phyloP scores from a whole-genome alignment of 1,140 invertebrate species.

The Xylocopa sonorina region DNA sequence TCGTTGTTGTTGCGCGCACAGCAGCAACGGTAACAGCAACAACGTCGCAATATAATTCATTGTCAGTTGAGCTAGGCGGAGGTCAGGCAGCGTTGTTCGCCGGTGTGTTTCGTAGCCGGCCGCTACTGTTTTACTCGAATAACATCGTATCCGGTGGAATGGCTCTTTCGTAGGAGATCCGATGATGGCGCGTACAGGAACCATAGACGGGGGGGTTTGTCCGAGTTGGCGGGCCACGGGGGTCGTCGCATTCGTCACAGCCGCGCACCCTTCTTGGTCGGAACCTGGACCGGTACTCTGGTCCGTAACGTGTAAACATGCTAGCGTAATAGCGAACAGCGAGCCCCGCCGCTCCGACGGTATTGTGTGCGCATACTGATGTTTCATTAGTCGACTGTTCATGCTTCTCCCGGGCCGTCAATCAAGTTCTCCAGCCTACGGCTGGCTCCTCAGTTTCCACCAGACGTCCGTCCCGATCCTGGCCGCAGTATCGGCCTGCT shows the following conservation, averaged over 20 bases:
- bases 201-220: no score
- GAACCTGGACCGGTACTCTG: slow-evolving; percentile 4
- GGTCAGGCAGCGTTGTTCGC: slow-evolving; percentile 17
- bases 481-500: slow-evolving; percentile 60
- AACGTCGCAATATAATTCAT: slow-evolving; percentile 50
- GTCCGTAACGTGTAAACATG: slow-evolving; percentile 67
- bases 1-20: slow-evolving; percentile 19
- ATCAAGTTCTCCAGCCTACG: slow-evolving; percentile 75
- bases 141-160: not conserved
- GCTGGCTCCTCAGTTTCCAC: slow-evolving; percentile 62
- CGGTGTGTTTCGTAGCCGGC: slow-evolving; percentile 1
- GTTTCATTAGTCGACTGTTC: slow-evolving; percentile 80
- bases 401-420: slow-evolving; percentile 76
- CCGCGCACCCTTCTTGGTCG: slow-evolving; percentile 21
- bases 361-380: slow-evolving; percentile 79
- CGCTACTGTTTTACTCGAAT: slow-evolving; percentile 17
- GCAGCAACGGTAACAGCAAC: no score
- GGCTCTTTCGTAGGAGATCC: slow-evolving; percentile 40
- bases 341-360: slow-evolving; percentile 42
- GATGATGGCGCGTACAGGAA: slow-evolving; percentile 38
- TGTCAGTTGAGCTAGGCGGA: no score
- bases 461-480: slow-evolving; percentile 41
- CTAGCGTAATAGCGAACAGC: slow-evolving; percentile 64
- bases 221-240: slow-evolving; percentile 43
- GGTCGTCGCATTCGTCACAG: slow-evolving; percentile 63